phyloP scores from a whole-genome alignment of 1,140 invertebrate species.

The Drosophila arawakana region DNA sequence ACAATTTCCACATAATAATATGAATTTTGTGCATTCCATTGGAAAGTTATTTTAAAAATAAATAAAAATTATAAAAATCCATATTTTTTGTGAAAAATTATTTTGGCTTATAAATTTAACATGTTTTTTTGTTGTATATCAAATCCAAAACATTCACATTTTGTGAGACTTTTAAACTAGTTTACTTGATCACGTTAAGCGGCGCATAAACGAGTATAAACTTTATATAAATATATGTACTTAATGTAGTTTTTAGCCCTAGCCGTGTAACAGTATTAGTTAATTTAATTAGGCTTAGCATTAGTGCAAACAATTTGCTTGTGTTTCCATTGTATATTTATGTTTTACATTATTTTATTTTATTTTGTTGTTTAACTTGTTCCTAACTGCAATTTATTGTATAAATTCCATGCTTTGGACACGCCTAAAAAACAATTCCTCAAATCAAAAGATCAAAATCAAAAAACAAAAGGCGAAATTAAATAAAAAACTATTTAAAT shows the following conservation, averaged over 20 bases:
- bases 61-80: neutral
- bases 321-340: conserved; percentile 31
- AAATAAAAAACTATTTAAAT: conserved; percentile 71
- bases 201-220: conserved; percentile 18
- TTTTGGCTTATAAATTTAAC: too few species aligned
- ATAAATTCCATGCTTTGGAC: conserved; percentile 64
- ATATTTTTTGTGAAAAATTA: neutral
- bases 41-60: neutral
- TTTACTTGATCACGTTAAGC: conserved; percentile 1
- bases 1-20: conserved; percentile 4
- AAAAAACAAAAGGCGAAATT: conserved; percentile 20
- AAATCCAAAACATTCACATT: neutral
- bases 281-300: conserved; percentile 77
- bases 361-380: conserved; percentile 63
- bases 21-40: conserved; percentile 20
- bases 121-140: too few species aligned
- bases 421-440: conserved; percentile 12
- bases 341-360: conserved; percentile 18
- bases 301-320: conserved; percentile 47
- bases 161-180: neutral
- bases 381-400: conserved; percentile 75
- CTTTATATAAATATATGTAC: conserved; percentile 42
- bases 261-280: conserved; percentile 81
- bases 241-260: conserved; percentile 47
- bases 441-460: conserved; percentile 34